phyloP scores from a whole-genome alignment of 2,113 vertebrate species.

The Hylia prasina region DNA sequence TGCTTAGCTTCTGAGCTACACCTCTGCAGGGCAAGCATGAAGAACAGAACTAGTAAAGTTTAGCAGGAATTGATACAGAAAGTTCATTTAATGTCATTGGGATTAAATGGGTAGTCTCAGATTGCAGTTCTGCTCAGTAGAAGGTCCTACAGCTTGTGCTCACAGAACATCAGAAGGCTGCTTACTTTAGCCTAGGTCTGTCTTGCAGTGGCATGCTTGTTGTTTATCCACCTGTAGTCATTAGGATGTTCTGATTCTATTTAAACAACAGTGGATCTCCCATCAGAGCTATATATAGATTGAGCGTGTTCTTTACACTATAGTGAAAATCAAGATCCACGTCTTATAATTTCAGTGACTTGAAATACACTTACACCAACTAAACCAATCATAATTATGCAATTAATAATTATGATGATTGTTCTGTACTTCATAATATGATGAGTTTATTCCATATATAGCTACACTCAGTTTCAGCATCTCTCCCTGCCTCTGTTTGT shows the following conservation, averaged over 20 bases:
- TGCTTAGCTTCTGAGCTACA: neutral
- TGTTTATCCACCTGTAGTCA: neutral
- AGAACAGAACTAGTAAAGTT: neutral
- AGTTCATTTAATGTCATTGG: neutral
- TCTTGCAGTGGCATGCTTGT: neutral
- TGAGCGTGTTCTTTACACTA: neutral
- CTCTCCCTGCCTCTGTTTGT: neutral
- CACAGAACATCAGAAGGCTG: neutral
- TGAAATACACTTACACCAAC: neutral
- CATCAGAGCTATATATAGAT: neutral
- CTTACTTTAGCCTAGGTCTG: neutral
- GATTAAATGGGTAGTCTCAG: neutral
- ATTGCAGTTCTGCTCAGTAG: neutral
- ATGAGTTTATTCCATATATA: neutral
- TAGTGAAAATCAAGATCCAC: neutral
- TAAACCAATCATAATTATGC: neutral
- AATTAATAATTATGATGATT: neutral
- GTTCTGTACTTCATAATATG: neutral
- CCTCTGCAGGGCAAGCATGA: neutral
- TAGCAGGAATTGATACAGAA: rapidly evolving
- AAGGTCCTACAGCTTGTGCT: neutral
- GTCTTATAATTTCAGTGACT: neutral
- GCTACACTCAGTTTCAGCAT: neutral
- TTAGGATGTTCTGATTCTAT: neutral
- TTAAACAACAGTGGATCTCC: neutral